phyloP scores from a whole-genome alignment of 1,140 invertebrate species.

The Anastrepha ludens region DNA sequence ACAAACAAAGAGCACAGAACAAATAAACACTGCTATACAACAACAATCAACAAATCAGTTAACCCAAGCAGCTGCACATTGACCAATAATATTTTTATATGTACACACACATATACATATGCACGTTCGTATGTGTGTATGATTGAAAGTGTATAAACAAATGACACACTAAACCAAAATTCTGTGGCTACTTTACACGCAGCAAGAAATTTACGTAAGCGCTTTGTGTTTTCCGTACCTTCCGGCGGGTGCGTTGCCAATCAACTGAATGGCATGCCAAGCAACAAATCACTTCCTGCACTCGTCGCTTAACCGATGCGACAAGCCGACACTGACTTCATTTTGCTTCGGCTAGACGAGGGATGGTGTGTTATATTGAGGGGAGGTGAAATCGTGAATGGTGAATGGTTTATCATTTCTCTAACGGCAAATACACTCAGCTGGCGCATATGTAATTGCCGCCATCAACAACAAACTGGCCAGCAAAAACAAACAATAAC shows the following conservation, averaged over 20 bases:
- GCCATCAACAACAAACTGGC: conserved; percentile 36
- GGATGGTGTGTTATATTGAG: too few species aligned
- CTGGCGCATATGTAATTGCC: conserved; percentile 34
- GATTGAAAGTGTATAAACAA: not conserved
- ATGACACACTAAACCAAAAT: not conserved
- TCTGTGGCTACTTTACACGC: not conserved
- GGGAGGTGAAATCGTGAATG: not conserved
- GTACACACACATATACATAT: not conserved
- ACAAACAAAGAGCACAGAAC: not conserved
- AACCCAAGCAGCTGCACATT: not conserved
- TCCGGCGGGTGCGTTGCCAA: conserved; percentile 74
- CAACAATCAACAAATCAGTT: not conserved
- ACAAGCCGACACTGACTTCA: conserved; percentile 16
- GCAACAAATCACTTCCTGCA: conserved; percentile 58
- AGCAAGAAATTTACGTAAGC: conserved; percentile 39
- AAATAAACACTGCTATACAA: not conserved
- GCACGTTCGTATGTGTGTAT: not conserved
- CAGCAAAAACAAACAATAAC: conserved; percentile 33
- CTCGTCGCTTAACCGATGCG: conserved; percentile 26
- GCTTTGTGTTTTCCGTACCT: conserved; percentile 60
- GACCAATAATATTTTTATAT: not conserved
- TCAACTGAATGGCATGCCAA: conserved; percentile 65
- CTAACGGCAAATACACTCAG: not conserved
- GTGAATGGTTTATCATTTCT: not conserved
- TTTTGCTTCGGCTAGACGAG: not conserved